Percentiles rank a stretch among this genome's conserved stretches.
These are phyloP conservation scores for Dolichomitus sp. DNA, from an alignment of 2,888 invertebrate species.

Conservation along the genomic window DNA sequence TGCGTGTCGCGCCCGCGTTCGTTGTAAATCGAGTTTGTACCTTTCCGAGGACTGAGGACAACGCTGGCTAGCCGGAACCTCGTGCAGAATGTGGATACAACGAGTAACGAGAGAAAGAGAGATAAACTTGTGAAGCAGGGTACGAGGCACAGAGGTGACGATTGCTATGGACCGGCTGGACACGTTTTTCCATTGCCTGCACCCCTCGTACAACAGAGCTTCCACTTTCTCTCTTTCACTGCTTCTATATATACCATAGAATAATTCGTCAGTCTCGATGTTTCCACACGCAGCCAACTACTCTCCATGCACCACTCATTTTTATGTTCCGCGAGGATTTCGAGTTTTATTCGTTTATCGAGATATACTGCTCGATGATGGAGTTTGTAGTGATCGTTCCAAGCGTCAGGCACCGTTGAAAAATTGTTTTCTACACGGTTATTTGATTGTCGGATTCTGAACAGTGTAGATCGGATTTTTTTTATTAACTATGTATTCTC, in stretches of 20 bases:
- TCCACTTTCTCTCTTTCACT: conserved; percentile 1
- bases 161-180: conserved; percentile 44
- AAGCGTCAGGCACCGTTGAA: conserved; percentile 46
- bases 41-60: conserved; percentile 69
- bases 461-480: conserved; percentile 7
- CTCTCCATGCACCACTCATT: conserved; percentile 45
- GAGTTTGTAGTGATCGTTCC: conserved; percentile 30
- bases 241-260: conserved; percentile 13
- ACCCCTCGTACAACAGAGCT: background rate
- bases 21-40: conserved; percentile 83
- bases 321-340: conserved; percentile 47
- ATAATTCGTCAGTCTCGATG: conserved; percentile 52
- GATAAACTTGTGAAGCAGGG: conserved; percentile 18
- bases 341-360: conserved; percentile 55
- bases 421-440: conserved; percentile 30
- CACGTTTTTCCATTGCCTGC: conserved; percentile 58
- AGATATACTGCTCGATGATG: conserved; percentile 32
- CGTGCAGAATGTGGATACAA: conserved; percentile 21
- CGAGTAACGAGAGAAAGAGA: conserved; percentile 10
- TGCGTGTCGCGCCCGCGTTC: conserved; percentile 81
- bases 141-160: conserved; percentile 38
- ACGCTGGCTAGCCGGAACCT: conserved; percentile 2
- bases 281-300: conserved; percentile 22
- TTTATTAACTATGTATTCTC: background rate
- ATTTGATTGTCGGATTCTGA: conserved; percentile 4